Percentiles rank a stretch among this genome's conserved stretches.
These are phyloP conservation scores for Agapetus fuscipes DNA, from an alignment of 2,888 invertebrate species.

Conservation along the genomic window DNA sequence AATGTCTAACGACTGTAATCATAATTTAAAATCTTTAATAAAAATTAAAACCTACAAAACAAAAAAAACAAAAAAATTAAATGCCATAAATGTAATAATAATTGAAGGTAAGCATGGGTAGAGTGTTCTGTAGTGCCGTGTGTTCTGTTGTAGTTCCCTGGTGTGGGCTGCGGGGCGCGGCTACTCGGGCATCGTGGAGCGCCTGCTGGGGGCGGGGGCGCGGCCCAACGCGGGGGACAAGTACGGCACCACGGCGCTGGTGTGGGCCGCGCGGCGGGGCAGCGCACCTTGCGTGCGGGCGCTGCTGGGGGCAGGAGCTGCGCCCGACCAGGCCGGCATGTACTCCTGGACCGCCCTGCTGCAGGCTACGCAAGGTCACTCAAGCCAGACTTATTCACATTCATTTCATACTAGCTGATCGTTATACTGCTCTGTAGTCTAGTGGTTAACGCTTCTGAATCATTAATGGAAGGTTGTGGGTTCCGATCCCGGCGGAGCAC, in stretches of 20 bases:
- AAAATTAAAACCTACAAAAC: too few species aligned
- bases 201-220: slow-evolving; percentile 76
- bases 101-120: too few species aligned
- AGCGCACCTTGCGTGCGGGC: slow-evolving; percentile 73
- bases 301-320: slow-evolving; percentile 76
- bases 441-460: too few species aligned
- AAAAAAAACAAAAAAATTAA: too few species aligned
- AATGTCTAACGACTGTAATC: too few species aligned
- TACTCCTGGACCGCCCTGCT: slow-evolving; percentile 94
- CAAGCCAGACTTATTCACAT: not conserved
- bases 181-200: slow-evolving; percentile 73
- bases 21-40: too few species aligned
- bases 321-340: slow-evolving; percentile 90
- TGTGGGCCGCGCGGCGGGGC: slow-evolving; percentile 94
- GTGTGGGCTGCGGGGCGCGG: slow-evolving; percentile 95
- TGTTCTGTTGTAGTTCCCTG: slow-evolving; percentile 47
- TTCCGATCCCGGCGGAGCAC: too few species aligned
- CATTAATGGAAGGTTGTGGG: too few species aligned
- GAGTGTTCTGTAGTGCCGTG: too few species aligned
- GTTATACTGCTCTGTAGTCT: too few species aligned
- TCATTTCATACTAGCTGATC: too few species aligned
- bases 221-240: slow-evolving; percentile 94
- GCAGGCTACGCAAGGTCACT: slow-evolving; percentile 60
- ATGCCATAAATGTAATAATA: too few species aligned
- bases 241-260: slow-evolving; percentile 92